A percentile compares a stretch with the other conserved stretches of the same genome.
Conservation (phyloP, 2,888 invertebrate species). For the Fragum sueziense region DNA sequence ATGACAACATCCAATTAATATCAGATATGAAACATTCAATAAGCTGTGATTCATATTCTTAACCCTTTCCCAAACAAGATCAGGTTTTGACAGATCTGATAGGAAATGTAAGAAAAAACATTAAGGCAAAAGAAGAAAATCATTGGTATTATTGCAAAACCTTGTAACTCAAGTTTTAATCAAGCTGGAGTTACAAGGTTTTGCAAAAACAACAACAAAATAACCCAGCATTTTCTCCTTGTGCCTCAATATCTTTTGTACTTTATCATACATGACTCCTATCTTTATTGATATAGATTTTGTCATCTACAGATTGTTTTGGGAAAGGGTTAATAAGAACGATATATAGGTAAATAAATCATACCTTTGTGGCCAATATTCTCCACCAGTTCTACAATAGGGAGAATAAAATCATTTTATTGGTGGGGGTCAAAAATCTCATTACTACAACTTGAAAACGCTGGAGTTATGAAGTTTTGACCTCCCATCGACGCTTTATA, state of each 20-base stretch:
- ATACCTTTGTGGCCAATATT: conserved; percentile 10
- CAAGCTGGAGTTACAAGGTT: neutral
- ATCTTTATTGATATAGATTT: neutral
- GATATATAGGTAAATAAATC: neutral
- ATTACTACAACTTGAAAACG: neutral
- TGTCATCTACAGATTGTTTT: neutral
- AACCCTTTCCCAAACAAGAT: neutral
- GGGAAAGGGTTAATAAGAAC: neutral
- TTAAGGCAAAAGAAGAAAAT: too few relatives aligned
- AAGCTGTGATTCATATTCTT: too few relatives aligned
- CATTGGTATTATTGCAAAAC: neutral
- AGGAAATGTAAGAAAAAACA: neutral
- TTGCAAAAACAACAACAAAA: neutral
- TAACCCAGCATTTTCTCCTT: neutral
- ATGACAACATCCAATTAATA: too few relatives aligned
- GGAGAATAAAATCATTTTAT: neutral
- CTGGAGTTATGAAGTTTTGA: neutral
- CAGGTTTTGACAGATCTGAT: neutral
- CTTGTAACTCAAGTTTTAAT: neutral
- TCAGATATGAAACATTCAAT: too few relatives aligned
- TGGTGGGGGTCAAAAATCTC: neutral
- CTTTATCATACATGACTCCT: neutral
- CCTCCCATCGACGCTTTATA: neutral
- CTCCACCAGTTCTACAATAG: neutral
- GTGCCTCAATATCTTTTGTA: neutral